phyloP scores from a whole-genome alignment of 2,888 invertebrate species.

The Netelia inedita region DNA sequence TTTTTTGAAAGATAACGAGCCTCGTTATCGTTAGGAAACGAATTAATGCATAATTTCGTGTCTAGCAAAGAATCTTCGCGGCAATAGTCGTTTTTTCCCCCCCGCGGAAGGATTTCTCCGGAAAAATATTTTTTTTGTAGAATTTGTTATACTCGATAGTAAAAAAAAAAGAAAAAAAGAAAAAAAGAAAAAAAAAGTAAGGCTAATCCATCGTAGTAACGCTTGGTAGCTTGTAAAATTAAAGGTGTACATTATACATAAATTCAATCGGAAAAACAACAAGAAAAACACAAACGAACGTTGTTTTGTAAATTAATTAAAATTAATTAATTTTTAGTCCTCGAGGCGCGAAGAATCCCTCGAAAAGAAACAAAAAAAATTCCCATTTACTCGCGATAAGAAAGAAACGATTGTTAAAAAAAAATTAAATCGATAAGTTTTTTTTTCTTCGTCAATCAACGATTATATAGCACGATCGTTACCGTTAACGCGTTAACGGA shows the following conservation, averaged over 20 bases:
- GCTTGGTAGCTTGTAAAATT: constrained; percentile 29
- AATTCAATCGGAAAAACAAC: not conserved
- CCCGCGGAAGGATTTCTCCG: no score
- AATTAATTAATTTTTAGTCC: not conserved
- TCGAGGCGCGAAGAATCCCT: not conserved
- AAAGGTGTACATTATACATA: constrained; percentile 26
- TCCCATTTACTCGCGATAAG: not conserved
- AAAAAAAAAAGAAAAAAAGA: not conserved
- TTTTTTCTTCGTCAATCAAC: not conserved
- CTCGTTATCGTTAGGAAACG: no score
- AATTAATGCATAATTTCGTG: no score
- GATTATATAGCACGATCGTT: not conserved
- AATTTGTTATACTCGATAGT: not conserved
- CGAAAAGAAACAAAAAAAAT: not conserved
- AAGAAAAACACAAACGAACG: no score
- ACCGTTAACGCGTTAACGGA: not conserved
- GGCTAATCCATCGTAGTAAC: constrained; percentile 1
- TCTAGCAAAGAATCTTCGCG: no score
- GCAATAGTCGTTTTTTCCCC: no score
- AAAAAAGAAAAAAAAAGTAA: not conserved
- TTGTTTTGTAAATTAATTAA: constrained; percentile 21
- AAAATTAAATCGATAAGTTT: not conserved
- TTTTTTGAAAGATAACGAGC: not conserved
- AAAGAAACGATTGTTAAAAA: constrained; percentile 17
- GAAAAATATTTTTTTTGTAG: no score